These are phyloP conservation scores for Epiblema foenella DNA, from an alignment of 2,888 invertebrate species.

Conservation along the genomic window DNA sequence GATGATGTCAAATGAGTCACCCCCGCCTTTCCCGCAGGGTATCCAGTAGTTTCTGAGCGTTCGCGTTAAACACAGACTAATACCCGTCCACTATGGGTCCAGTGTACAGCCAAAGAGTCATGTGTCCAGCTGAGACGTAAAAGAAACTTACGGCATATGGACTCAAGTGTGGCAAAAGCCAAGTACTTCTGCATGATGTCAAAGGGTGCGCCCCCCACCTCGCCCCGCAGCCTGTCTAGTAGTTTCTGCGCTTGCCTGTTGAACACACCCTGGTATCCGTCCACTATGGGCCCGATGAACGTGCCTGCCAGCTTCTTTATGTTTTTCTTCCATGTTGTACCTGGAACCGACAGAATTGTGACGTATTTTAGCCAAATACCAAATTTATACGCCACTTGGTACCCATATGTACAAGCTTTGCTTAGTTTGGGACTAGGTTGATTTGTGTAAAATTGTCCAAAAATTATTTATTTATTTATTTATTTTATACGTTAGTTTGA, in stretches of 20 bases:
- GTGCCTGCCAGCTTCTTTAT: slow-evolving; percentile 67
- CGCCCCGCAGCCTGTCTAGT: slow-evolving; percentile 52
- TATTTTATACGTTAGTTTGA: too few species aligned
- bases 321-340: slow-evolving; percentile 64
- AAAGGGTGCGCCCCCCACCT: slow-evolving; percentile 60
- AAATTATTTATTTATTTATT: too few species aligned
- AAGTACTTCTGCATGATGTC: slow-evolving; percentile 60
- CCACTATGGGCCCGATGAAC: slow-evolving; percentile 61
- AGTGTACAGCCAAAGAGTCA: neutral
- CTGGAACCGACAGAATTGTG: slow-evolving; percentile 49
- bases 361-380: neutral
- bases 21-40: neutral
- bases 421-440: too few species aligned
- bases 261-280: slow-evolving; percentile 64
- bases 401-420: too few species aligned
- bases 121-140: neutral
- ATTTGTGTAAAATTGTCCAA: too few species aligned
- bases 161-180: slow-evolving; percentile 62
- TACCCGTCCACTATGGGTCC: neutral
- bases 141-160: slow-evolving; percentile 68
- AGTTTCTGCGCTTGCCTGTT: slow-evolving; percentile 61
- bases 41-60: neutral
- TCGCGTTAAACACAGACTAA: neutral
- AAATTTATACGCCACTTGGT: too few species aligned
- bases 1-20: too few species aligned